Base-by-base conservation (phyloP, 1,140 invertebrate species). In the Archegozetes longisetosus region DNA sequence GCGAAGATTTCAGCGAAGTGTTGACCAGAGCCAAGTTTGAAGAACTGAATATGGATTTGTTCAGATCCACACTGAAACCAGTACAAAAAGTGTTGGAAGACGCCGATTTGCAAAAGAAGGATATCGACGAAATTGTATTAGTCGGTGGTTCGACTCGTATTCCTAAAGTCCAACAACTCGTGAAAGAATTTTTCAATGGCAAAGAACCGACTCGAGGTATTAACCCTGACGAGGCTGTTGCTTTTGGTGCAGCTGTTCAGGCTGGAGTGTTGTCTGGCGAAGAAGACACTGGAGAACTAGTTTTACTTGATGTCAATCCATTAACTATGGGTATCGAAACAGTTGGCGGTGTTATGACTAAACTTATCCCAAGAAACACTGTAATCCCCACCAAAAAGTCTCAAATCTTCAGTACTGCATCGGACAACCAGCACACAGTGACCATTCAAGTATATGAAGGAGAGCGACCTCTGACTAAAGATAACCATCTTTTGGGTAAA, bases 361-460 rank as follows among this genome's bases (percentile, higher is more conserved):
- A 98, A 73, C 78, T 99, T 25, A 98, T 98, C 71, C 84, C 89
- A 57, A 74, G 95, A 69, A 99, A 98, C 77, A 97, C 93, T 50
- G 93, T 97, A 47, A 98, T 99, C 67, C 95, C 95, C 20, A 98
- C 94, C n/a, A 98, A 98, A 77, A 98, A 99, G 71, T 94, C 91
- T 3, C 94, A 98, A 71, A 93, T 98, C 66, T 99, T 99, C 82
- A 96, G 92, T 0, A 99, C 95, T 12, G 94, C 94, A 49, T 89
- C 90, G 20, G 95, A 99, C 70, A 98, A 98, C 71, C 95, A 99
- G 71, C 89, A 95, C 74, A 97, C 93, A 23, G 95, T 99, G 6
- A 97, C 93, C 46, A 99, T 98, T 71, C 92, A 97, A 75, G 76
- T 95, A 0, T 94, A 84, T 71, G 91, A 96, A 77, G 92, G 95